Base-by-base conservation (phyloP, 2,888 invertebrate genomes). In the Coleophora flavipennella region DNA sequence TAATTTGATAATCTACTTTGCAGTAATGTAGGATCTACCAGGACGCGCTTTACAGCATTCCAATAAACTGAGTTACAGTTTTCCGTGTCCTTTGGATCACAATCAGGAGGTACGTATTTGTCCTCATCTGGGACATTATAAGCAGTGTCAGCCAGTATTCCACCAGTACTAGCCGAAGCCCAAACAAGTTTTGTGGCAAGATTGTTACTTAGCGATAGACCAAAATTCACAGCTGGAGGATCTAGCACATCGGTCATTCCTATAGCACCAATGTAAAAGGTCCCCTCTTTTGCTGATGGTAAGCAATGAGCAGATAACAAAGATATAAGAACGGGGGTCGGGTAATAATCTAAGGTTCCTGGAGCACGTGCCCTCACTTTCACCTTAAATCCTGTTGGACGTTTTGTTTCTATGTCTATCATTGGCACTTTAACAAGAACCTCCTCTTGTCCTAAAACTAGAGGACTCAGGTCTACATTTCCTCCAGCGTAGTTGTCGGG, bases 221-320 rank as follows among this genome's bases (percentile, higher is more conserved):
- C 69, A 57, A 83, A 83, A 45, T 67, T 57, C 10, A 72, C 51
- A 26, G 60, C 51, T 11, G 41, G 37, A 8, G 58, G 58, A 29
- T 64, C 53, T 12, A 55, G 42, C 41, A 79, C 11, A 20, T 44
- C 55, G 51, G 74, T 63, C 38, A 84, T 53, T 29, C 71, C 69
- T 36, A 83, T 50, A 7, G 78, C 79, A 48, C 63, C 62, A 20
- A 75, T 32, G 47, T 71, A 80, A 38, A 64, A 64, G 1, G 78
- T 80, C 11, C 72, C 79, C 1, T 81, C 83, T 58, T 52, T 76
- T 10, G 56, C 45, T 34, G 8, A 12, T 31, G 84, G 83, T 31
- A 83, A 51, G 48, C 84, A 84, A 51, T 80, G 69, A 1, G 64
- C 77, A 29, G 79, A 78, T 28, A 80, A 49, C 65, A 83, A 60